Base-by-base conservation (phyloP, 2,888 invertebrate genomes). In the Parnassius smintheus region DNA sequence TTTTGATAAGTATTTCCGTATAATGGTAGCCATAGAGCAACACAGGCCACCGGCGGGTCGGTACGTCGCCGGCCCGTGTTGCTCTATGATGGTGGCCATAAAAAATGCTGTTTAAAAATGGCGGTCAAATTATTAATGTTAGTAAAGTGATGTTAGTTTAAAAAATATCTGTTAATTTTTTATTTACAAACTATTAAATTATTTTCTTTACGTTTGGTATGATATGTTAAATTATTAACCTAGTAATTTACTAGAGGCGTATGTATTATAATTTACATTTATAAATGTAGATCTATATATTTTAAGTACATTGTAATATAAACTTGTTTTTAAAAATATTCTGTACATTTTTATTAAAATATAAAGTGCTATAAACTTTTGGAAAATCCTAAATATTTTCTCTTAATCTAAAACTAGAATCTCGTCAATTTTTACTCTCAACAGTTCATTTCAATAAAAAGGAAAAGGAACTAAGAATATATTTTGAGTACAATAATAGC, bases 131-230 rank as follows among this genome's bases (percentile, higher is more conserved):
- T 22, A 12, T 49, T 22, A 54, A 12, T 45, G 54, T 58, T 57
- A 54, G 53, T 61, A 35, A n/a, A 49, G 57, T 62, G 57, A 45
- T 1, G 50, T 62, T 58, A 62, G 22, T 58, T 22, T 35, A 57
- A 53, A 35, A n/a, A 53, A 58, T 46, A 60, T 65, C 70, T 73
- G 70, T 35, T 35, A 35, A 35, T 35, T 70, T 73, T 71, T 70
- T 72, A 67, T 62, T 61, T 59, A 66, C 68, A 57, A 65, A 68
- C 65, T 66, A 68, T 67, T 70, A 74, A 71, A 46, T 18, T 8
- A 75, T 71, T 72, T 35, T 71, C 73, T 35, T 64, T 48, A 69
- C 77, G 81, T 81, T 82, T 82, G 81, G 78, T 78, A 72, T 78
- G 71, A 74, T 77, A 80, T 71, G 72, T 70, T 71, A 71, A 9